These are phyloP conservation scores for Aphelinus atriplicis DNA, from an alignment of 1,140 invertebrate species.

Conservation along the genomic window DNA sequence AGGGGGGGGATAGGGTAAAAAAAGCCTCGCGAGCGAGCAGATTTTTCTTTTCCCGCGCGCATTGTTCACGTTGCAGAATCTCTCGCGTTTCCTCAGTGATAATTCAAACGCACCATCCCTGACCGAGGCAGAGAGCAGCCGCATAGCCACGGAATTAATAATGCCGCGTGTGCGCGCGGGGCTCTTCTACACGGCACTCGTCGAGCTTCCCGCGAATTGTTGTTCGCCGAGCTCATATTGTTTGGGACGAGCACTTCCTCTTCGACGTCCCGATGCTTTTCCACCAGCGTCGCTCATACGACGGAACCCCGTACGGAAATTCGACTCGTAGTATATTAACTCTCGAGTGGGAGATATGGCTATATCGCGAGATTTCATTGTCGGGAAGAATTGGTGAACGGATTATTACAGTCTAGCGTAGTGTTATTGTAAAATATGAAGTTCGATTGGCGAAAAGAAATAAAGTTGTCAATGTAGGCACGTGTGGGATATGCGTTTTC, in stretches of 20 bases:
- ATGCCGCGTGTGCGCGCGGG: not conserved
- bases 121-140: constrained; percentile 1
- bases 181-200: not conserved
- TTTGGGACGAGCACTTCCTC: not conserved
- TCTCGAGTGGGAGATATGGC: too few species aligned
- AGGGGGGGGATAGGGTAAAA: not conserved
- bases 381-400: too few species aligned
- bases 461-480: too few species aligned
- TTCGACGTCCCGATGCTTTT: too few species aligned
- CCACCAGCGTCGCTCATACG: too few species aligned
- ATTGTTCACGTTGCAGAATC: not conserved
- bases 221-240: constrained; percentile 7
- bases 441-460: too few species aligned
- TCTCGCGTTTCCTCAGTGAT: constrained; percentile 48
- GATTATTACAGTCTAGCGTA: too few species aligned
- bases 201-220: not conserved
- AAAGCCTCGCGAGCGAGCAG: not conserved
- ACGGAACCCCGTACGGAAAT: too few species aligned
- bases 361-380: too few species aligned
- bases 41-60: not conserved
- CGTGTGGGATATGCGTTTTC: too few species aligned
- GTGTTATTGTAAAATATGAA: too few species aligned
- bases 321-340: too few species aligned
- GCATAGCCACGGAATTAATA: not conserved
- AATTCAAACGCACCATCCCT: constrained; percentile 45